phyloP scores from a whole-genome alignment of 1,140 invertebrate species.

The Apolygus lucorum region DNA sequence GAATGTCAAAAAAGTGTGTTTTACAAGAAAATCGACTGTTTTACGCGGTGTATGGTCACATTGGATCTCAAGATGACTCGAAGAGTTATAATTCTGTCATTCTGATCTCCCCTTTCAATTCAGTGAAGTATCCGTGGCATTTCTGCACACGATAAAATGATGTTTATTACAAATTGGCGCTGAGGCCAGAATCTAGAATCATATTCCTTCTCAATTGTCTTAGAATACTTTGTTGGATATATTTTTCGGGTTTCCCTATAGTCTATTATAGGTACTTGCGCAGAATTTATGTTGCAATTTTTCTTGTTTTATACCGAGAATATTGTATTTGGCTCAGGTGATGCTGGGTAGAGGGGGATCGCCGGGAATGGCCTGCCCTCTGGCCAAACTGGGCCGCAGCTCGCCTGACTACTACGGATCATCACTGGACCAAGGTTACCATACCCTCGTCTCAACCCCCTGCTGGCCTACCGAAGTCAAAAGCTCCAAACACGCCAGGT shows the following conservation, averaged over 20 bases:
- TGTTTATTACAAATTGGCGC: not conserved
- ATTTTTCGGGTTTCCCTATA: not conserved
- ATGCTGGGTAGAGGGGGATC: conserved; percentile 27
- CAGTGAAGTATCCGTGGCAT: too few species aligned
- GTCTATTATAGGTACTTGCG: not conserved
- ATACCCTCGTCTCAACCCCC: conserved; percentile 55
- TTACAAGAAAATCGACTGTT: too few species aligned
- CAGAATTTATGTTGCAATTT: not conserved
- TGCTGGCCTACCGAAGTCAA: conserved; percentile 25
- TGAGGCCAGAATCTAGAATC: not conserved
- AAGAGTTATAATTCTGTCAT: too few species aligned
- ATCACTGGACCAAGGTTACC: conserved; percentile 63
- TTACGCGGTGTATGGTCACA: too few species aligned
- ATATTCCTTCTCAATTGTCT: not conserved
- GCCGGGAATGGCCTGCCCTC: conserved; percentile 39
- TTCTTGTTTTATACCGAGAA: not conserved
- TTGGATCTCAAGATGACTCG: too few species aligned
- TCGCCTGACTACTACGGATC: conserved; percentile 41
- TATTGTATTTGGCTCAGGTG: conserved; percentile 16
- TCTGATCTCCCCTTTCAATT: too few species aligned
- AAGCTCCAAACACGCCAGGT: conserved; percentile 2
- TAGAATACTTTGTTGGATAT: not conserved
- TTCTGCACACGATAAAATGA: not conserved
- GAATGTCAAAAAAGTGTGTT: too few species aligned
- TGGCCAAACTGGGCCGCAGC: conserved; percentile 48